Conservation (phyloP, 2,888 invertebrate genomes). For the Cheilosia urbana region DNA sequence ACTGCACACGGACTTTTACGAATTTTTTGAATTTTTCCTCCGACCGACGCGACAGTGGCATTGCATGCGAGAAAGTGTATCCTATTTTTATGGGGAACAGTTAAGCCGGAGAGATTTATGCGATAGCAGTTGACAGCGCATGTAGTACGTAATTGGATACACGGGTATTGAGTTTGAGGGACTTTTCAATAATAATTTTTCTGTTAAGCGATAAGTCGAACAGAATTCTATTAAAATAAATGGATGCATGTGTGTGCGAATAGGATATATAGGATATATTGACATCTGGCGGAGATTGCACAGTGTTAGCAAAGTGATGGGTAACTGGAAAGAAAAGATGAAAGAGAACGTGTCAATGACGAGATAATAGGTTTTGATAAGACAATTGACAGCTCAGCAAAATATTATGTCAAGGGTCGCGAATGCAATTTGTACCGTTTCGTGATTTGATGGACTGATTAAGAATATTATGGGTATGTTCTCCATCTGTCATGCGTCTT, state of each 20-base stretch:
- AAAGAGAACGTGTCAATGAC: slow-evolving; percentile 56
- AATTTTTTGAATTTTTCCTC: slow-evolving; percentile 10
- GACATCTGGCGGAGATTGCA: slow-evolving; percentile 63
- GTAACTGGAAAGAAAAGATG: slow-evolving; percentile 1
- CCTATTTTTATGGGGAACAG: slow-evolving; percentile 33
- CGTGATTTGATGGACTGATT: neutral
- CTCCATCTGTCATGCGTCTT: no score
- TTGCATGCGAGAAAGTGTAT: neutral
- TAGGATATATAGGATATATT: slow-evolving; percentile 35
- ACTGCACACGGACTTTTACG: slow-evolving; percentile 77
- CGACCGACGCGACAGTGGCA: slow-evolving; percentile 2
- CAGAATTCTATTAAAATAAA: slow-evolving; percentile 15
- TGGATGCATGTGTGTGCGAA: slow-evolving; percentile 39
- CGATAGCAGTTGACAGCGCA: slow-evolving; percentile 56
- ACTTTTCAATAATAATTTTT: slow-evolving; percentile 31
- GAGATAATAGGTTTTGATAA: slow-evolving; percentile 64
- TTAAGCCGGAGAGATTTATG: slow-evolving; percentile 55
- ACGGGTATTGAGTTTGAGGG: slow-evolving; percentile 18
- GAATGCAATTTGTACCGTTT: slow-evolving; percentile 15
- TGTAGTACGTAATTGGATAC: slow-evolving; percentile 72
- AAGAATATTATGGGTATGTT: no score
- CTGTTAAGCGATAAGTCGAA: neutral
- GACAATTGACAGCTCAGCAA: slow-evolving; percentile 42
- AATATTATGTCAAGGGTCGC: slow-evolving; percentile 46
- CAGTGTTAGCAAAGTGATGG: slow-evolving; percentile 19